Conservation (phyloP, 2,113 vertebrate species). For the Cisticola juncidis region DNA sequence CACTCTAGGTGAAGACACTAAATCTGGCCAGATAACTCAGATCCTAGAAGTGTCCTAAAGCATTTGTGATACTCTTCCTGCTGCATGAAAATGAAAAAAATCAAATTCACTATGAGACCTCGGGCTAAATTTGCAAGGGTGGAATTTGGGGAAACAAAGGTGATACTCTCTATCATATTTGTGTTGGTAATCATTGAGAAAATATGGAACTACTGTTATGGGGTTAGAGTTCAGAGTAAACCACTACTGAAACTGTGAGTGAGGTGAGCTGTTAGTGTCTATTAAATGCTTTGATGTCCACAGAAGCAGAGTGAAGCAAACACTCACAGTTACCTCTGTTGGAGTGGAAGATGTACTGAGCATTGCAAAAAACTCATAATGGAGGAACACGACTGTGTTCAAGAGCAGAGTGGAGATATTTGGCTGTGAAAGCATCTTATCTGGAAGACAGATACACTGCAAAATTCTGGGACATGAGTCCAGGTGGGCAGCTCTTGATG, state of each 20-base stretch:
- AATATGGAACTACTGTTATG: neutral
- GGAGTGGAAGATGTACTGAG: neutral
- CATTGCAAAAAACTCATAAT: neutral
- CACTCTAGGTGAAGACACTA: neutral
- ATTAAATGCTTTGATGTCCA: neutral
- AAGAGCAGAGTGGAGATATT: neutral
- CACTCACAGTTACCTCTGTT: neutral
- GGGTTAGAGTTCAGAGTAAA: neutral
- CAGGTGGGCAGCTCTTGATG: neutral
- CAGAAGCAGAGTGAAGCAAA: neutral
- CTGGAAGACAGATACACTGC: neutral
- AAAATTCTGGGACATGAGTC: fast-evolving
- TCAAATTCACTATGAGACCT: neutral
- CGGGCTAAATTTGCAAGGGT: neutral
- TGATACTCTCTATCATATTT: neutral
- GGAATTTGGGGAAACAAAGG: neutral
- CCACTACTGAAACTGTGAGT: neutral
- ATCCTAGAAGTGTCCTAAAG: neutral
- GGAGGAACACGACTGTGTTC: fast-evolving
- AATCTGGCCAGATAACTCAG: neutral
- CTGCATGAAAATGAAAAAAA: neutral
- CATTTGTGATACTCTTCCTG: neutral
- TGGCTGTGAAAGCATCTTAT: neutral
- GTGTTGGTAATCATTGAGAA: neutral
- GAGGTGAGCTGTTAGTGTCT: neutral